These are phyloP conservation scores for Percopsis omiscomaycus DNA, from an alignment of 2,797 vertebrate species.

Conservation along the genomic window DNA sequence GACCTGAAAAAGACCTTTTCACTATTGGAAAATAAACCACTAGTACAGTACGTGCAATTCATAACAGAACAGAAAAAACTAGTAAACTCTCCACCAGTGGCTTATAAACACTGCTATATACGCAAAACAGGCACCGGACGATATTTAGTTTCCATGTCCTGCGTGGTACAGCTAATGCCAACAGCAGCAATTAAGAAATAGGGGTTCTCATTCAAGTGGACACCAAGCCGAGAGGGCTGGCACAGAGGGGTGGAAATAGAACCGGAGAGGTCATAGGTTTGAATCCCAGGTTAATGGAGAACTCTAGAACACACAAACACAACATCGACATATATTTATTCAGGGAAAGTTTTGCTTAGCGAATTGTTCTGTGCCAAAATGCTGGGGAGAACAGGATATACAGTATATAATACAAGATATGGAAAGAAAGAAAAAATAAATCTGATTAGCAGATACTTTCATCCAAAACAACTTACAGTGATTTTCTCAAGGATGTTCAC, in stretches of 20 bases:
- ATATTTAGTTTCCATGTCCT: slow-evolving; percentile 59
- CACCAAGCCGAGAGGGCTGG: slow-evolving; percentile 46
- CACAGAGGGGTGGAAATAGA: slow-evolving; percentile 48
- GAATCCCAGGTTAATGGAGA: slow-evolving; percentile 58
- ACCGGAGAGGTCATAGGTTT: slow-evolving; percentile 53
- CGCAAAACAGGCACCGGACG: slow-evolving; percentile 50
- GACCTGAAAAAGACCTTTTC: slow-evolving; percentile 46
- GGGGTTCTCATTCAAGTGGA: slow-evolving; percentile 55
- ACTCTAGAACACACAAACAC: slow-evolving; percentile 35
- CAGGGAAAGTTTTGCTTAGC: slow-evolving; percentile 8
- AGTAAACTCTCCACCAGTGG: slow-evolving; percentile 49
- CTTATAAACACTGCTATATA: slow-evolving; percentile 55
- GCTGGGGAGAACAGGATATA: too few relatives aligned
- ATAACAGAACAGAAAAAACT: slow-evolving; percentile 38
- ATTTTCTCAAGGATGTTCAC: too few relatives aligned
- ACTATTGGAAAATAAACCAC: slow-evolving; percentile 47
- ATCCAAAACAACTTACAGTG: too few relatives aligned
- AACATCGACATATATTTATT: slow-evolving; percentile 9
- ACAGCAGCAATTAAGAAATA: slow-evolving; percentile 41
- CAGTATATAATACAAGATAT: too few relatives aligned
- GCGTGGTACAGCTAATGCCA: slow-evolving; percentile 43
- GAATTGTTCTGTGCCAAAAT: not conserved
- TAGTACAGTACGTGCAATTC: slow-evolving; percentile 34
- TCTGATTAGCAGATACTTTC: too few relatives aligned
- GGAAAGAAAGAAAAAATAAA: too few relatives aligned